Evolutionary conservation across 2,113 vertebrate genomes (phyloP).

Genomic region (Alligator mississippiensis): DNA sequence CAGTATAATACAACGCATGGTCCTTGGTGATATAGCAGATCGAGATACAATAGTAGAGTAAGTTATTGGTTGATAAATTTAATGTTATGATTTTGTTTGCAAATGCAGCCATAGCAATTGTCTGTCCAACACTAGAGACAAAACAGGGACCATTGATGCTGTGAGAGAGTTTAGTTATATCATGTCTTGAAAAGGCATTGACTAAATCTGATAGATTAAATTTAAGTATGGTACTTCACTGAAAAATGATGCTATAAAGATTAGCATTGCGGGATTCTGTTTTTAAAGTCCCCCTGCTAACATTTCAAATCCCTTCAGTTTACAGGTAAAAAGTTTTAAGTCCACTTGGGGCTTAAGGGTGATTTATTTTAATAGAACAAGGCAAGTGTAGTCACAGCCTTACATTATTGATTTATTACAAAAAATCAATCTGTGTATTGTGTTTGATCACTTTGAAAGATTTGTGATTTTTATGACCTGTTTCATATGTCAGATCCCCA

Average conservation of each 20-base stretch:
- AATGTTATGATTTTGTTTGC: not conserved
- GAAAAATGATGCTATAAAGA: not conserved
- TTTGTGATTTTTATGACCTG: not conserved
- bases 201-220: not conserved
- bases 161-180: not conserved
- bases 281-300: not conserved
- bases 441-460: not conserved
- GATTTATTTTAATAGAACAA: not conserved
- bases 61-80: constrained; percentile 41
- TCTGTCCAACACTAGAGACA: not conserved
- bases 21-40: constrained; percentile 95
- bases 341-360: not conserved
- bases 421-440: not conserved
- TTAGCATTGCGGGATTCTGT: not conserved
- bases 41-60: constrained; percentile 96
- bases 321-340: not conserved
- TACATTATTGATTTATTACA: not conserved
- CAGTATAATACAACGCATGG: constrained; percentile 98
- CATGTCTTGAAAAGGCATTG: not conserved
- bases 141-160: not conserved
- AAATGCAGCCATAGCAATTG: not conserved
- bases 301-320: not conserved
- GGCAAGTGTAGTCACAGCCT: not conserved
- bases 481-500: not conserved
- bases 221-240: not conserved